Evolutionary conservation across 2,113 vertebrate genomes (phyloP), one percentile per base, ranked within the genome.

Genomic region (Ptilorrhoa leucosticta): DNA sequence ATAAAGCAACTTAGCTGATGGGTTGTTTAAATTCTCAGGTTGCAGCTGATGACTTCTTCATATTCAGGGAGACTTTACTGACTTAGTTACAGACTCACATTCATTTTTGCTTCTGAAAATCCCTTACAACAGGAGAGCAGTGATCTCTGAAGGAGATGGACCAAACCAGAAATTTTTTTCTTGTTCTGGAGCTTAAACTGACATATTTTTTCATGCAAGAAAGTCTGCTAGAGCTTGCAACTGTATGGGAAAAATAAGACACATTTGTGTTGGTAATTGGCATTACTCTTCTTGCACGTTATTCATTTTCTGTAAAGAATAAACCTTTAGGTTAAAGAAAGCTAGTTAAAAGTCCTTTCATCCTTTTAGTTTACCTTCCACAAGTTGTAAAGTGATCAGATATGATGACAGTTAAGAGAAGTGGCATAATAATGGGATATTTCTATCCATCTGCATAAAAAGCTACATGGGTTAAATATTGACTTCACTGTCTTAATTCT

Each of bases 311-410:
- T 73, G 19, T 44, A 54, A 91, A 78, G 30, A 79, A 44, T 31
- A 66, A 79, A 79, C 31, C 10, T 54, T 44, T 42, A 76, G 11
- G 8, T 64, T 75, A 63, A 50, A 42, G 28, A 92, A 72, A 56
- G 19, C 40, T 71, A 63, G 40, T 48, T 47, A 79, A 45, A 50
- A 70, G 24, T 60, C 7, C 16, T 71, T 57, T 54, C 31, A 21
- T 54, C 22, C 14, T 72, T 83, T 56, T 65, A 31, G 22, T 63
- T 92, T 47, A 47, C 5, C 26, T 94, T 90, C 58, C 3, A 4
- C 23, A 13, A 0, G 0, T 35, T 61, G 14, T 69, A 51, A 63
- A 71, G 14, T 37, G 51, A 72, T 15, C 5, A 33, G 40, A 51
- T 68, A 44, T 9, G 31, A 39, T 1, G 13, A 15, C 8, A 57